Evolutionary conservation across 2,888 invertebrate genomes (phyloP), one percentile per base, ranked within the genome.

Genomic region (Apoderus coryli): DNA sequence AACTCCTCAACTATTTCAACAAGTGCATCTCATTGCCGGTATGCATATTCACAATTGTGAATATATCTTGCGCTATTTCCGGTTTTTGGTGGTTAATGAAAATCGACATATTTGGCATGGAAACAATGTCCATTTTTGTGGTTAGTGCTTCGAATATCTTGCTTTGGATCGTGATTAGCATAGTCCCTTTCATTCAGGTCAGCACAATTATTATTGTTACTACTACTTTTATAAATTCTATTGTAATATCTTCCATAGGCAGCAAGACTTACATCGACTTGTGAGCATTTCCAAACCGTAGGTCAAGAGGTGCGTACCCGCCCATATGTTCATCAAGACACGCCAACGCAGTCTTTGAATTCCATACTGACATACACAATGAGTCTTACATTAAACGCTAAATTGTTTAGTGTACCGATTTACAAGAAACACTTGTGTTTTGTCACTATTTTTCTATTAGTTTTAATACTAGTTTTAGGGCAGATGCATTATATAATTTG

Each of bases 251-350:
- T 22, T 37, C 33, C 63, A 26, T 56, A 81, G 74, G 84, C 82
- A 10, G 76, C 82, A 1, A 66, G 79, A 30, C 61, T 85, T 36
- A 74, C 81, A 1, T 67, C 69, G 6, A 73, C 76, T 22, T 84
- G 82, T 45, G 65, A 69, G 12, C 65, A 66, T 41, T 69, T 80
- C n/a, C 74, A 73, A 53, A 66, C 66, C 10, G 72, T 77, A 31
- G 85, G 85, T 0, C 82, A 84, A 54, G 78, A 80, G 55, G 67
- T 82, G 29, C 67, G 81, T 30, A 72, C 75, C 9, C 66, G 81
- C 2, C 84, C 84, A 0, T 84, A 79, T 51, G 73, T 80, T 2
- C 81, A 84, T 57, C 79, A 80, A 52, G 73, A 75, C 45, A 78
- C 80, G 5, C 67, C 81, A 0, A 70, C 71, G 29, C 69, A 72